Evolutionary conservation across 2,113 vertebrate species (phyloP), one percentile per base, ranked within the genome.

Genomic region (Verasper variegatus): DNA sequence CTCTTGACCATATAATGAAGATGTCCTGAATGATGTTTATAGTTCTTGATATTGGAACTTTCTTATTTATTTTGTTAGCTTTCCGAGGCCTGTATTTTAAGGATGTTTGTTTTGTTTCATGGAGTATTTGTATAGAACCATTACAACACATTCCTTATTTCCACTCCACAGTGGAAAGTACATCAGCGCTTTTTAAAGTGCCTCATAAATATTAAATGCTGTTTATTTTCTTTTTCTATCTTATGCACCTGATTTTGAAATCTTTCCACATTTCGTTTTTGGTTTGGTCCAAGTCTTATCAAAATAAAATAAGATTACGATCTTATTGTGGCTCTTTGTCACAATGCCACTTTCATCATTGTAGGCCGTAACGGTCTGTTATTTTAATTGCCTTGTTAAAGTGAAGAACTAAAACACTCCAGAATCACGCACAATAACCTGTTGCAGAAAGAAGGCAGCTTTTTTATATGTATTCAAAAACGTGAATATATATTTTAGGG

Each of bases 61-160:
- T 81, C 55, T 78, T 90, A 90, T 93, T 92, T 92, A 91, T 92
- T 91, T 87, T 83, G 59, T 65, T 87, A 72, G 57, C 81, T 74
- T 76, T 78, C 54, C 27, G 23, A 58, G 71, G 74, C 69, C 73
- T 86, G 59, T 49, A 58, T 90, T 91, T 90, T 87, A 84, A 42
- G 55, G 65, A 76, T 65, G 47, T 86, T 88, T 87, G 40, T 86
- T 90, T 92, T 78, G 58, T 81, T 89, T 83, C 17, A 47, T 59
- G 76, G 57, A 82, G 57, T 89, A 80, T 87, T 82, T 87, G 74
- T 81, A 60, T 83, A 70, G 80, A 85, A 77, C n/a, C 31, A 80
- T 81, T 24, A 55, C 7, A 52, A 68, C 63, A 71, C 82, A 86
- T 91, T 91, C 82, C 85, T 83, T 65, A 71, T 57, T 86, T 83